Evolutionary conservation across 2,113 vertebrate species (phyloP), one percentile per base, ranked within the genome.

Genomic region (Heliornis fulica): DNA sequence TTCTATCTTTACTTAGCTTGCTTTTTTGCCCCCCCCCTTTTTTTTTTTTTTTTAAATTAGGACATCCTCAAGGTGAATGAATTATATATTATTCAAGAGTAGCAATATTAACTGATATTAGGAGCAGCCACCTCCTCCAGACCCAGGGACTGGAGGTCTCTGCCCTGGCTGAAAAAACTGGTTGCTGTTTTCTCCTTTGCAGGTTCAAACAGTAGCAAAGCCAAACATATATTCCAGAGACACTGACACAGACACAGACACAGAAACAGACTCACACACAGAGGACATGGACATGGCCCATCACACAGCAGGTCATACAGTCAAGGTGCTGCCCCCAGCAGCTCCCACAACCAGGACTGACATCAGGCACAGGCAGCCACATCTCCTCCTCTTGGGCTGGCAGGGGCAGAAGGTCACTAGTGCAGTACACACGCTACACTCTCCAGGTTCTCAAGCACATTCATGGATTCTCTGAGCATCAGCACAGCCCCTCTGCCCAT

Each of bases 251-350:
- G 22, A 72, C 46, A 61, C 7, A 9, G 8, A 28, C 9, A 29
- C 26, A 20, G 46, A 46, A 46, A 46, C 20, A 46, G 21, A 46
- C 15, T 46, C 48, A 40, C 19, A 48, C 31, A 20, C 0, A 2
- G n/a, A 46, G 25, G 29, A 31, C 22, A 53, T 2, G 3, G 29
- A 13, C 5, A 7, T 0, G 2, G 11, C 7, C 0, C 0, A 17
- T 45, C 19, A 45, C 28, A 29, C 5, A 41, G 21, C 8, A 0
- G 1, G 25, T 13, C 46, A 10, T 50, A 26, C 48, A 63, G n/a
- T 32, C 2, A 10, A 40, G 21, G 9, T 0, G 0, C 7, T 81
- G 31, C 15, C 25, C 3, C 5, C 28, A 59, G 29, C 45, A 56
- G 18, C 28, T 13, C 41, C 26, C 19, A 3, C 3, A 31, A 4